Evolutionary conservation across 2,113 vertebrate species (phyloP).

Genomic region (Propithecus coquereli): DNA sequence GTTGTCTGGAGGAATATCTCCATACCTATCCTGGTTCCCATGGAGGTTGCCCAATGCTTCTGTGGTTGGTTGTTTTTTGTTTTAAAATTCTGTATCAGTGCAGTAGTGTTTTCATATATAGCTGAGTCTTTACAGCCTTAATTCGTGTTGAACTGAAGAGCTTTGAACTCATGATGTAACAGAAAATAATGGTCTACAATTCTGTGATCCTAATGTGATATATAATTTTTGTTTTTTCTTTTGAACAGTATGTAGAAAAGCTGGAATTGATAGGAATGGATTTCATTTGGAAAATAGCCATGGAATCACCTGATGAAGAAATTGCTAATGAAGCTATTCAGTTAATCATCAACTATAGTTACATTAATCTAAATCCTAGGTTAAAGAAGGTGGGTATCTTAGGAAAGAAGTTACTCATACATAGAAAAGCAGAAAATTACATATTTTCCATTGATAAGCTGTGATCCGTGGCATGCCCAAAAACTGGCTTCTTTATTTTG

Average conservation of each 20-base stretch:
- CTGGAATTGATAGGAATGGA: conserved; percentile 98
- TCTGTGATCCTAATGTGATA: background rate
- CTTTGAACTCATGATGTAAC: background rate
- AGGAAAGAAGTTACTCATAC: background rate
- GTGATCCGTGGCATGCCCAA: background rate
- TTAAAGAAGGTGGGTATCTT: conserved; percentile 92
- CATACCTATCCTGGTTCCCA: background rate
- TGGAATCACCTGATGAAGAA: conserved; percentile 99
- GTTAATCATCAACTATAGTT: conserved; percentile 98
- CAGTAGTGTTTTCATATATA: background rate
- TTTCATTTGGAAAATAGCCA: conserved; percentile 99
- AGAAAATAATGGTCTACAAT: background rate
- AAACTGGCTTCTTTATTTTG: conserved; percentile 15
- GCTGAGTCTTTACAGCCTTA: background rate
- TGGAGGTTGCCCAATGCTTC: background rate
- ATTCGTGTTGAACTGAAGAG: conserved; percentile 27
- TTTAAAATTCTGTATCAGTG: background rate
- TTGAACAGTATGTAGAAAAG: conserved; percentile 95
- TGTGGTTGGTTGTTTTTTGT: background rate
- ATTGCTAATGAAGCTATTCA: conserved; percentile 99
- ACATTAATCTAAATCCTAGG: conserved; percentile 97
- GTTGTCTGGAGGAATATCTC: background rate
- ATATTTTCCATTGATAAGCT: background rate
- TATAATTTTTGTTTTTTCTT: conserved; percentile 46
- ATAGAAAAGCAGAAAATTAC: background rate